A percentile compares a stretch with the other conserved stretches of the same genome.
Conservation (phyloP, 2,888 invertebrate genomes). For the Tachystola acroxantha region DNA sequence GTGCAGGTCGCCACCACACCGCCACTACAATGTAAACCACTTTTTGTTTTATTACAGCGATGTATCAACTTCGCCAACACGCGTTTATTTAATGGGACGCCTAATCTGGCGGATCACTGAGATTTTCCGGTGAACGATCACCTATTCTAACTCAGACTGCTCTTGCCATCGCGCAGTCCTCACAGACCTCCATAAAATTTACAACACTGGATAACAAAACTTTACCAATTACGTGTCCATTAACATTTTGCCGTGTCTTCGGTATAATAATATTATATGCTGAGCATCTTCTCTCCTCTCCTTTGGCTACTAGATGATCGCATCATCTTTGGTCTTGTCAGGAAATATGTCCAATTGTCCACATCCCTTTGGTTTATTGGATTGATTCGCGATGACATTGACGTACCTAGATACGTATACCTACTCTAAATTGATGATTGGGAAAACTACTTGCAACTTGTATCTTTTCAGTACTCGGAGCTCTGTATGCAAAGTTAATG, state of each 20-base stretch:
- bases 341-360: too few relatives aligned
- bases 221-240: too few relatives aligned
- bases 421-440: too few relatives aligned
- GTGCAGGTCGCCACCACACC: slow-evolving; percentile 43
- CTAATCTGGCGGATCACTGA: slow-evolving; percentile 31
- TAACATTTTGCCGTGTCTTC: too few relatives aligned
- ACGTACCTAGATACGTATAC: too few relatives aligned
- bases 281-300: too few relatives aligned
- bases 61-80: slow-evolving; percentile 59
- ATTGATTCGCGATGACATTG: too few relatives aligned
- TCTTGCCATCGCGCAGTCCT: background rate
- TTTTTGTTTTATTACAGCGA: slow-evolving; percentile 61
- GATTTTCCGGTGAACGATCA: slow-evolving; percentile 17
- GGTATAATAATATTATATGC: too few relatives aligned
- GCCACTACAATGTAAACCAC: slow-evolving; percentile 54
- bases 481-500: slow-evolving; percentile 16
- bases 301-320: too few relatives aligned
- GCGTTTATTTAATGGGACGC: slow-evolving; percentile 52
- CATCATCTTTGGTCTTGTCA: too few relatives aligned
- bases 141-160: background rate
- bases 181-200: background rate
- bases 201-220: background rate
- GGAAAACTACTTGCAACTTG: slow-evolving; percentile 3
- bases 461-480: slow-evolving; percentile 2
- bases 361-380: too few relatives aligned